Evolutionary conservation across 2,797 vertebrate species (phyloP).

Genomic region (Acridotheres tristis): DNA sequence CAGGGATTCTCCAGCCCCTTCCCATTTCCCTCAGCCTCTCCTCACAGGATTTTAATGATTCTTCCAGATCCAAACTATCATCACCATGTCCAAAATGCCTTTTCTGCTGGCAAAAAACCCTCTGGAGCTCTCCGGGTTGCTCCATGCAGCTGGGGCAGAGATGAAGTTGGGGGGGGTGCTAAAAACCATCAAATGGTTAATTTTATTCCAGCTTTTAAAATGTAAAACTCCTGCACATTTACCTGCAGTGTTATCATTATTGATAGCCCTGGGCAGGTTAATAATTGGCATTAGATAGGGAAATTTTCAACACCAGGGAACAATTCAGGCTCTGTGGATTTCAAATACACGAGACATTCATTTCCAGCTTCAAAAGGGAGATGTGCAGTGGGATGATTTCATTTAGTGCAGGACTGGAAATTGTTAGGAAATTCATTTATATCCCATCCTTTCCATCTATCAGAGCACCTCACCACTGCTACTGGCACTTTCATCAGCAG

Average conservation of each 20-base stretch:
- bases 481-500: not conserved
- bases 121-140: not conserved
- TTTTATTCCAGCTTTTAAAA: not conserved
- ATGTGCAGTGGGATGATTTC: not conserved
- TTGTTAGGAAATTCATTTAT: not conserved
- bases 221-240: not conserved
- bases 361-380: not conserved
- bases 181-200: conserved; percentile 25
- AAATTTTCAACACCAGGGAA: conserved; percentile 18
- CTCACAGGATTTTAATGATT: not conserved
- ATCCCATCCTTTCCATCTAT: not conserved
- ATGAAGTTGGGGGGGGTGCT: not conserved
- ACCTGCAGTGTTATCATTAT: not conserved
- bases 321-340: not conserved
- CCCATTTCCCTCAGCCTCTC: not conserved
- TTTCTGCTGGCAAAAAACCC: not conserved
- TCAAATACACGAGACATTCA: not conserved
- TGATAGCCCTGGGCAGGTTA: conserved; percentile 44
- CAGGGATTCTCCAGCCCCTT: no score
- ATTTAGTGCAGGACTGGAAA: not conserved
- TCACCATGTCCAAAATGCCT: not conserved
- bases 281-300: conserved; percentile 48
- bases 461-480: not conserved
- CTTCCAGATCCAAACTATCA: not conserved
- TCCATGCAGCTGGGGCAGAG: not conserved